Base-by-base conservation (phyloP, 2,797 vertebrate species). In the Danio kyathit region DNA sequence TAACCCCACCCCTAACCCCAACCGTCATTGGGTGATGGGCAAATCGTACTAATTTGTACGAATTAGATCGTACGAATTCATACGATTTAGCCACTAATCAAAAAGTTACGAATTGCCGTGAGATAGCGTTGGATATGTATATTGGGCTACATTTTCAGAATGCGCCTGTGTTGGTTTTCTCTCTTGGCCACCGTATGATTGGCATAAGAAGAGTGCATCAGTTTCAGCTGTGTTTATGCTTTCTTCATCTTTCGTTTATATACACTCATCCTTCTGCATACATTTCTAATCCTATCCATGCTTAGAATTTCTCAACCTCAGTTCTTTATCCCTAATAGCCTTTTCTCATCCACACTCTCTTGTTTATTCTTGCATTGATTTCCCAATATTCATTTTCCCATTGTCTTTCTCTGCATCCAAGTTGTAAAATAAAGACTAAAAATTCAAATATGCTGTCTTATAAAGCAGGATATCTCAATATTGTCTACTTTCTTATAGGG, bases 391-490 rank as follows among this genome's bases (percentile, higher is more conserved):
- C n/a, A 17, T 70, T 41, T 41, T 41, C 29, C 6, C 16, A 29
- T 54, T 71, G 21, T 41, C 29, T 9, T 41, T 17, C 49, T 54
- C 6, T 41, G 38, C 29, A 71, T 71, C 29, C 16, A 52, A 54
- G 16, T 16, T 2, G 0, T 17, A 29, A 29, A n/a, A 29, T 29
- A 29, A 29, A 1, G 29, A 59, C 16, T 74, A 67, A 69, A 61
- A 75, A 79, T 78, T 52, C 41, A 60, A 51, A 59, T 54, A 69
- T 56, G 63, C 29, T n/a, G 29, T 29, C 38, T 52, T 38, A 48
- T 61, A 5, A 43, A 16, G 56, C 65, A 5, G 29, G 63, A 17
- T 17, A 52, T 49, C 69, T 59, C n/a, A 46, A 75, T 2, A 5
- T 40, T 10, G 19, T 46, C 51, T 19, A 29, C 14, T 40, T n/a